Evolutionary conservation across 2,797 vertebrate species (phyloP), one percentile per base, ranked within the genome.

Genomic region (Falco novaeseelandiae): DNA sequence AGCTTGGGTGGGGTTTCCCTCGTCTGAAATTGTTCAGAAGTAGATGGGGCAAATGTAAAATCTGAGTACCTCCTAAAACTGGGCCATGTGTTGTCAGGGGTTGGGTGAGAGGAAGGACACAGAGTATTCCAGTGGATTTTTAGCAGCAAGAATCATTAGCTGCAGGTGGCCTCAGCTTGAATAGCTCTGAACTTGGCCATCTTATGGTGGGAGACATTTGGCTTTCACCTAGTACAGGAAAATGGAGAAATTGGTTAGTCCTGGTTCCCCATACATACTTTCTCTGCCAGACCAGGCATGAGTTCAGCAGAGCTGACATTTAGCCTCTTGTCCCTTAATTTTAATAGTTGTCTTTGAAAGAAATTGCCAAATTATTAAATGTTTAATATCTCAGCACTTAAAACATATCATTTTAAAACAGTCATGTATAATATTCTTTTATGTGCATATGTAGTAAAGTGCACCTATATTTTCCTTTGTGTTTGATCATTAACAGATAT

Each of bases 311-410:
- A 93, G 70, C 36, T 96, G 95, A 93, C 94, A 79, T 71, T 87
- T 95, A 74, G 38, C 86, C 32, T 83, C 71, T 87, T 92, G 52
- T 93, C 69, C 58, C 78, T 93, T 96, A 91, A 95, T 95, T 96
- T 97, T 96, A 95, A 87, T 87, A 92, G 83, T 81, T 94, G 79
- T 76, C 93, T 96, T 93, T 97, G 86, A 95, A 96, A 96, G 90
- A 97, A 96, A 96, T 96, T 91, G 81, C 85, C 93, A 90, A 97
- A 96, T 96, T 95, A 97, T 94, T 93, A 93, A 87, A 96, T 94
- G 81, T 92, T 97, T 97, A 97, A 96, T 97, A 93, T 93, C 80
- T 84, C 65, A 62, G 88, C 91, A 95, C 93, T 95, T 96, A 97
- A 95, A 94, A 93, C 76, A 52, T 96, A 86, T 82, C 16, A 96